Percentiles rank a stretch among this genome's conserved stretches.
These are phyloP conservation scores for Ectropis grisescens DNA, from an alignment of 1,140 invertebrate genomes.

Conservation along the genomic window DNA sequence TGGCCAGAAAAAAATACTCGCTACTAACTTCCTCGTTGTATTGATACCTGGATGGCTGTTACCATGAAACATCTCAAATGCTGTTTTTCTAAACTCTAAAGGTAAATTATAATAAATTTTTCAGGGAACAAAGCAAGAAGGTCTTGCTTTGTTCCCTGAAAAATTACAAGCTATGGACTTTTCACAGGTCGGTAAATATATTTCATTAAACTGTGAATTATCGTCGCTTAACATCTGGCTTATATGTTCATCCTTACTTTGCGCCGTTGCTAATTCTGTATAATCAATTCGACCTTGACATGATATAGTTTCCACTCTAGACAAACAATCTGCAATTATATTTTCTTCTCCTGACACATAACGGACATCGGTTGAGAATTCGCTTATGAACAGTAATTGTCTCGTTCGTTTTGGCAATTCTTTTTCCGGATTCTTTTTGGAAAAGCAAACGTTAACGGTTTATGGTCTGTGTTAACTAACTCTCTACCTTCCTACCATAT, in stretches of 20 bases:
- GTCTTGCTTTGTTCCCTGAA: background rate
- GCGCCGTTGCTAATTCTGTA: background rate
- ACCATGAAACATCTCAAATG: background rate
- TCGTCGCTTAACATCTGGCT: background rate
- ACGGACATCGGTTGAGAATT: background rate
- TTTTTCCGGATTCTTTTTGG: background rate
- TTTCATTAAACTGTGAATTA: background rate
- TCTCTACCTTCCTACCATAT: background rate
- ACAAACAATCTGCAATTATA: background rate
- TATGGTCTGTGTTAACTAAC: background rate
- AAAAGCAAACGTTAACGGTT: background rate
- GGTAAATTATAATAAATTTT: too few species aligned
- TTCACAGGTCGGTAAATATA: background rate
- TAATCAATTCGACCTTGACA: background rate
- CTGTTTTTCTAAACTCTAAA: background rate
- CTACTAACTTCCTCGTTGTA: background rate
- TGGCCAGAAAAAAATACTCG: background rate
- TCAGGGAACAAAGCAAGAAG: too few species aligned
- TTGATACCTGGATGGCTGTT: background rate
- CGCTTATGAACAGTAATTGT: background rate
- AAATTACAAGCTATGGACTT: background rate
- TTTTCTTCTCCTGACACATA: background rate
- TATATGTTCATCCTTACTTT: background rate
- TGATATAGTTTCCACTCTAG: background rate
- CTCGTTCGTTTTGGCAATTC: background rate